Base-by-base conservation (phyloP, 1,140 invertebrate species). In the Lordiphosa clarofinis region DNA sequence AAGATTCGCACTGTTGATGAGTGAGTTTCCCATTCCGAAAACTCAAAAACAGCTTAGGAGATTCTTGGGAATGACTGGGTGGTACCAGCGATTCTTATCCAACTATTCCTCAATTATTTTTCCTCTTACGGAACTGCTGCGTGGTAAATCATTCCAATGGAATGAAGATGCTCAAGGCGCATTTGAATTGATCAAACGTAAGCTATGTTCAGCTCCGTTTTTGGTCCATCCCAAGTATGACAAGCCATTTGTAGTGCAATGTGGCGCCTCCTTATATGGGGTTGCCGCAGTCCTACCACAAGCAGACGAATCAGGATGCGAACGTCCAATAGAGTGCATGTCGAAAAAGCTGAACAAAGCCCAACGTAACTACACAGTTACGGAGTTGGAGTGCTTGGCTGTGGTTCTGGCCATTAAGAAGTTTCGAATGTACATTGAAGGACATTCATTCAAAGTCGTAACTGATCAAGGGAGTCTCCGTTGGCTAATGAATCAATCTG, bases 51-150 rank as follows among this genome's bases (percentile, higher is more conserved):
- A 88, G 40, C 57, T 89, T 0, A 46, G 82, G 33, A 53, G 88
- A 44, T 91, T 91, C 55, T 61, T 90, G 5, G 90, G 90, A 1
- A 87, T 91, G 49, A 71, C 88, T 1, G 74, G 78, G 3, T 91
- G 89, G 63, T 90, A 90, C 59, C 56, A 88, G 4, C 37, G 76
- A 3, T 92, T 90, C 56, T 84, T 91, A 21, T 66, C 64, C n/a
- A 67, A 91, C 63, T 92, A 91, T 61, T 71, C 90, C 0, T 53
- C 65, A 1, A 44, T 88, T 4, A 73, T 89, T 28, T 55, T 68
- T 15, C 89, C 90, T 0, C 47, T 63, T 6, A 39, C 37, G 6
- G 53, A 68, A 8, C 21, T 48, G 0, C 19, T 56, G 40, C 15
- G 40, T 21, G 31, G 9, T 3, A 50, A 44, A 8, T 12, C 33